phyloP scores from a whole-genome alignment of 35 echinoderm and acorn worm species.

The Holothuria glaberrima region DNA sequence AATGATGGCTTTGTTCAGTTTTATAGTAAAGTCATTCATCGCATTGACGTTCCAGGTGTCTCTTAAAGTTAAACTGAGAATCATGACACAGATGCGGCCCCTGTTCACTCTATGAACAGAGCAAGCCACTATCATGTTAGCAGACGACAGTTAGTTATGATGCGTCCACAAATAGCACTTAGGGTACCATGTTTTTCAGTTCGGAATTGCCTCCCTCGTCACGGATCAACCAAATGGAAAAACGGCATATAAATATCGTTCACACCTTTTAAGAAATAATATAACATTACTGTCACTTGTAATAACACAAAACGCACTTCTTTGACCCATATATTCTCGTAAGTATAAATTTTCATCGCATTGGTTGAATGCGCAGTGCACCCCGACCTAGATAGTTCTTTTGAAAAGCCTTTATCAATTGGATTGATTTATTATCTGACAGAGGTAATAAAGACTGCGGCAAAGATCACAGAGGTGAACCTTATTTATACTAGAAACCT shows the following conservation, averaged over 20 bases:
- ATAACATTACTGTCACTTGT: constrained; percentile 27
- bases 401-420: constrained; percentile 21
- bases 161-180: too few relatives aligned
- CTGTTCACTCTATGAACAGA: too few relatives aligned
- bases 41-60: too few relatives aligned
- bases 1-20: too few relatives aligned
- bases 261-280: constrained; percentile 1
- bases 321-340: constrained; percentile 44
- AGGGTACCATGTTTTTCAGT: too few relatives aligned
- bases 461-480: background rate
- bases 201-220: background rate
- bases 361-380: constrained; percentile 35
- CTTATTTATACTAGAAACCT: constrained; percentile 39
- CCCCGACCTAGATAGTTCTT: constrained; percentile 49
- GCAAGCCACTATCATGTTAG: too few relatives aligned
- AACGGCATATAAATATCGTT: constrained; percentile 31
- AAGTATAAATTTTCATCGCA: constrained; percentile 36
- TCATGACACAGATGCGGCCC: too few relatives aligned
- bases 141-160: too few relatives aligned
- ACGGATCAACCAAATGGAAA: background rate
- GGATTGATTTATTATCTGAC: constrained; percentile 51
- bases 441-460: constrained; percentile 20
- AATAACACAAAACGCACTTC: constrained; percentile 39
- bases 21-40: too few relatives aligned
- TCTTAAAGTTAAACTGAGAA: too few relatives aligned